Evolutionary conservation across 2,113 vertebrate species (phyloP).

Genomic region (Tinamus guttatus): DNA sequence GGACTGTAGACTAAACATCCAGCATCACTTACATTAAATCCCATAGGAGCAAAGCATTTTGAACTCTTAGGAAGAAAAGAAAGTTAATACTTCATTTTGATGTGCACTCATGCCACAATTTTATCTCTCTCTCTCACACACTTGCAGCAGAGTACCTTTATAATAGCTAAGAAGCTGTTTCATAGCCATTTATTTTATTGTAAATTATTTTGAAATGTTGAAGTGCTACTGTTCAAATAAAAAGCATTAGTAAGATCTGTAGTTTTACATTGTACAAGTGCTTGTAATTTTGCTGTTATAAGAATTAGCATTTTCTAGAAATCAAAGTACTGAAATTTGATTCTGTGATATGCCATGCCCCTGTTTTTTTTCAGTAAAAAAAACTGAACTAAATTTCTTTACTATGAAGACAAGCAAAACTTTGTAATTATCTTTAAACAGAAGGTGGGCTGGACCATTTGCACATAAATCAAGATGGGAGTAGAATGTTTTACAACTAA

Average conservation of each 20-base stretch:
- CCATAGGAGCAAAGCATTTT: background rate
- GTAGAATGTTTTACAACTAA: background rate
- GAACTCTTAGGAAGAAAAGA: background rate
- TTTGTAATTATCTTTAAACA: accelerated
- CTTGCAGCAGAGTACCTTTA: background rate
- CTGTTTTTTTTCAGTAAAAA: background rate
- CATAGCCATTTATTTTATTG: background rate
- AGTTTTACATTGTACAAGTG: background rate
- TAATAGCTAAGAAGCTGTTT: background rate
- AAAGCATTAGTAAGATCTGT: background rate
- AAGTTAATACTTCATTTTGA: slow-evolving; percentile 27
- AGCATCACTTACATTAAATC: slow-evolving; percentile 28
- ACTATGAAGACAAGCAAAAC: background rate
- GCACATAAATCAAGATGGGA: background rate
- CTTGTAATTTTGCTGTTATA: background rate
- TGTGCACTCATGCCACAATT: background rate
- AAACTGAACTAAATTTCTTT: background rate
- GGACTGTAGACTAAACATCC: slow-evolving; percentile 1
- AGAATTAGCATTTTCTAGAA: background rate
- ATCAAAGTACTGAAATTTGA: accelerated
- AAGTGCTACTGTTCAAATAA: background rate
- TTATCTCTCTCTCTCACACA: background rate
- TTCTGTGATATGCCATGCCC: background rate
- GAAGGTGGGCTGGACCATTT: background rate
- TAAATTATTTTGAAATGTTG: background rate